phyloP scores from a whole-genome alignment of 2,797 vertebrate genomes.

The Cynodonichthys magdalenae region DNA sequence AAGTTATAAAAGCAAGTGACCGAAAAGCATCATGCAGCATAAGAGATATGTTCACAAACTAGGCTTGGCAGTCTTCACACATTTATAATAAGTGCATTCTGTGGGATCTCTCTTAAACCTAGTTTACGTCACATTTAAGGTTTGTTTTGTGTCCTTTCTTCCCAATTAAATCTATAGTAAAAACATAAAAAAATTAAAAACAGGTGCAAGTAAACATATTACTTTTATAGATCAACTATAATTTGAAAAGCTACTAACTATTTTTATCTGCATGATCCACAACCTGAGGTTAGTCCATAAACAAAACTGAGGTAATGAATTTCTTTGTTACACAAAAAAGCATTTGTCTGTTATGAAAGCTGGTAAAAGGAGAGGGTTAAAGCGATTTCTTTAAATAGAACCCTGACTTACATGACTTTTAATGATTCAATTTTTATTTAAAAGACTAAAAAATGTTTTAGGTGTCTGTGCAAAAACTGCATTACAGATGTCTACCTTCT shows the following conservation, averaged over 20 bases:
- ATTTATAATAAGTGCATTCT: conserved; percentile 68
- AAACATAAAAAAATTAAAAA: not conserved
- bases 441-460: too few species aligned
- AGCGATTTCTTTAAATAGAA: conserved; percentile 46
- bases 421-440: not conserved
- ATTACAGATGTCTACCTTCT: too few species aligned
- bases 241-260: conserved; percentile 30
- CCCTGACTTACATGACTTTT: not conserved
- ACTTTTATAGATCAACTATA: conserved; percentile 4
- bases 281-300: conserved; percentile 19
- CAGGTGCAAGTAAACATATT: conserved; percentile 35
- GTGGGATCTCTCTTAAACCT: conserved; percentile 68
- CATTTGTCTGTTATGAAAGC: conserved; percentile 39
- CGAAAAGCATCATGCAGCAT: conserved; percentile 88
- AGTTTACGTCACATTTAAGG: conserved; percentile 39
- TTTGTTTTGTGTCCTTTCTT: conserved; percentile 41
- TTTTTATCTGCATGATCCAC: conserved; percentile 27
- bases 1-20: conserved; percentile 83
- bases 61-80: conserved; percentile 89
- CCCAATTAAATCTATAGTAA: conserved; percentile 52
- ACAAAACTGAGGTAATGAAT: conserved; percentile 24
- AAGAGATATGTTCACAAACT: conserved; percentile 86
- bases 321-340: conserved; percentile 26
- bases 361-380: conserved; percentile 38
- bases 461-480: too few species aligned